A percentile compares a stretch with the other conserved stretches of the same genome.
phyloP scores from a whole-genome alignment of 1,140 invertebrate genomes.

The Tribolium castaneum region DNA sequence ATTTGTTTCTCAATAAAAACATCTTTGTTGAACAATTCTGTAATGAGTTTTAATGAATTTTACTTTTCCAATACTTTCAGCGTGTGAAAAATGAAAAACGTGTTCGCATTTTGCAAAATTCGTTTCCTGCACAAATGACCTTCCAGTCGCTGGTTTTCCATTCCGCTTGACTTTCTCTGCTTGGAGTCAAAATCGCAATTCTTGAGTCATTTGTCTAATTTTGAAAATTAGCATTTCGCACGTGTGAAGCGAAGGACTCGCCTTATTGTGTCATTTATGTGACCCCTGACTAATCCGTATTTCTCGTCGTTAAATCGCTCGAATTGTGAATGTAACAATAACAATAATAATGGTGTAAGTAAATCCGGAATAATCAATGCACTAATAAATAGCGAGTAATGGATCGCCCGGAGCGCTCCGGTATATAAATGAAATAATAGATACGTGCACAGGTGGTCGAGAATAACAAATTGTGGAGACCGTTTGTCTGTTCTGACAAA shows the following conservation, averaged over 20 bases:
- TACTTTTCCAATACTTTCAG: too few species aligned
- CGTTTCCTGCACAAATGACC: too few species aligned
- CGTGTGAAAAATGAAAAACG: too few species aligned
- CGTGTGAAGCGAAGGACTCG: not conserved
- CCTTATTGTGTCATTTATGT: not conserved
- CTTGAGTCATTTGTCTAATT: not conserved
- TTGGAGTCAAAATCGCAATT: not conserved
- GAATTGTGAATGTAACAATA: constrained; percentile 14
- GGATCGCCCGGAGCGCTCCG: constrained; percentile 14
- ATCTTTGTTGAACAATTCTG: too few species aligned
- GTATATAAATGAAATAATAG: constrained; percentile 43
- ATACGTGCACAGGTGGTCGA: constrained; percentile 35
- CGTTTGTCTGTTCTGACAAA: constrained; percentile 39
- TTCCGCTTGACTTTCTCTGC: not conserved
- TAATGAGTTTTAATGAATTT: too few species aligned
- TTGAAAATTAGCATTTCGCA: not conserved
- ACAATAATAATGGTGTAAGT: not conserved
- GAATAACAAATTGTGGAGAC: constrained; percentile 40
- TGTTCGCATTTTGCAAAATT: too few species aligned
- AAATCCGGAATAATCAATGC: constrained; percentile 43
- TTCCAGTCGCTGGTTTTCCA: too few species aligned
- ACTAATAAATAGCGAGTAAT: constrained; percentile 34
- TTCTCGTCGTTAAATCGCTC: not conserved
- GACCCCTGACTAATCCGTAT: constrained; percentile 9
- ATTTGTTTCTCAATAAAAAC: too few species aligned